Evolutionary conservation across 2,888 invertebrate genomes (phyloP).

Genomic region (Apodemia duryi): DNA sequence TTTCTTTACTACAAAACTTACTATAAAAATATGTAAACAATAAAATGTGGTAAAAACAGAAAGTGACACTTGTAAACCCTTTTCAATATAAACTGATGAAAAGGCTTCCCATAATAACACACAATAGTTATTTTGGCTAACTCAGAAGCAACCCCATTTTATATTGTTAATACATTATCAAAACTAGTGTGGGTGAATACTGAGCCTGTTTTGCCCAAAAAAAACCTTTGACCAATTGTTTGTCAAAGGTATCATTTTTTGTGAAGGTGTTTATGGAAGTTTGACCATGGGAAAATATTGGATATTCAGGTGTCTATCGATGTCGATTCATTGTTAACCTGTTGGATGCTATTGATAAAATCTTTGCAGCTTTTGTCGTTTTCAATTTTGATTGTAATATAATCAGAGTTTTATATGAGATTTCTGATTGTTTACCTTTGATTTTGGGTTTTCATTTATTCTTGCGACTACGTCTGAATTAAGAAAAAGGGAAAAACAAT

Average conservation of each 20-base stretch:
- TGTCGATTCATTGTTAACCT: conserved; percentile 59
- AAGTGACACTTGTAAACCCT: conserved; percentile 74
- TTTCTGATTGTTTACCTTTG: background rate
- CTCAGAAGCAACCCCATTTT: conserved; percentile 42
- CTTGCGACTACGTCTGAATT: background rate
- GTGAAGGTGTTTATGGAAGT: conserved; percentile 70
- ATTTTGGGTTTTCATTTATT: background rate
- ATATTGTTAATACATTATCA: conserved; percentile 67
- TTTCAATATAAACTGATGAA: conserved; percentile 73
- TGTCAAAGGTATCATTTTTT: conserved; percentile 70
- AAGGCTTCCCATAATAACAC: conserved; percentile 66
- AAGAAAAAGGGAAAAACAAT: too few species aligned
- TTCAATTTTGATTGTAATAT: conserved; percentile 29
- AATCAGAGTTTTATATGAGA: conserved; percentile 14
- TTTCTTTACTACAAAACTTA: background rate
- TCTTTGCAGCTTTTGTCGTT: conserved; percentile 46
- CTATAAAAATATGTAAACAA: conserved; percentile 21
- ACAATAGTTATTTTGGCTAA: conserved; percentile 74
- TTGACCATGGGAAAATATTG: conserved; percentile 78
- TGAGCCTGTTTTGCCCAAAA: conserved; percentile 64
- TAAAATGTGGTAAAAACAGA: conserved; percentile 40
- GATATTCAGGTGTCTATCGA: conserved; percentile 68
- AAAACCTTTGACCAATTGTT: conserved; percentile 76
- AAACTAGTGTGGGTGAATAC: conserved; percentile 57
- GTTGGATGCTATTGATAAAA: conserved; percentile 57